Conservation (phyloP, 2,113 vertebrate species). For the Ceyx melanurus region DNA sequence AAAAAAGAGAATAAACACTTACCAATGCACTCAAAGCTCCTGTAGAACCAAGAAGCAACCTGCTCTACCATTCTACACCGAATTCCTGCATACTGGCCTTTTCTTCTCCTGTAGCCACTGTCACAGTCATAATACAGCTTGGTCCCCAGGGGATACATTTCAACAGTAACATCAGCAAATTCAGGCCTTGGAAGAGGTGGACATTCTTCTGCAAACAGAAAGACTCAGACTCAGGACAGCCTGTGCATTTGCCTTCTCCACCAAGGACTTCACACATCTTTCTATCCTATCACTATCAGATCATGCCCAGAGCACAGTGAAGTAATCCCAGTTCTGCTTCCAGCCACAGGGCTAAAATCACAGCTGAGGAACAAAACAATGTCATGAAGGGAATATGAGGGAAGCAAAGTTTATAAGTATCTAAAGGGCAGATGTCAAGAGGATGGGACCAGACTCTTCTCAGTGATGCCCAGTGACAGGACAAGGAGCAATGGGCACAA, state of each 20-base stretch:
- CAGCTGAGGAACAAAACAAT: background rate
- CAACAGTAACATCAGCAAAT: conserved; percentile 33
- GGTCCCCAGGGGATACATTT: background rate
- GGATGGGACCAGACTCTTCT: background rate
- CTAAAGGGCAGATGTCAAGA: background rate
- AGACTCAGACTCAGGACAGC: background rate
- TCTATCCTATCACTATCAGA: background rate
- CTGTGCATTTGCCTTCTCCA: background rate
- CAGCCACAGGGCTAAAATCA: background rate
- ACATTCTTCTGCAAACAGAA: background rate
- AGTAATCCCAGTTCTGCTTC: background rate
- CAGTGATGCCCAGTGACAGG: background rate
- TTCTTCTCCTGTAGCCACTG: background rate
- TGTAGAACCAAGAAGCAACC: background rate
- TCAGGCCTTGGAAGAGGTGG: fast-evolving
- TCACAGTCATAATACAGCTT: background rate
- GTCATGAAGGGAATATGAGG: background rate
- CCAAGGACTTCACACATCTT: background rate
- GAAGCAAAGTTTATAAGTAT: background rate
- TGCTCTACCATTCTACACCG: fast-evolving
- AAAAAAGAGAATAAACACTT: background rate
- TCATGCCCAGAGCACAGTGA: background rate
- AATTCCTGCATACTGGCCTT: background rate
- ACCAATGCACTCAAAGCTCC: background rate
- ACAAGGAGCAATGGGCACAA: too few relatives aligned